Base-by-base conservation (phyloP, 1,140 invertebrate genomes). In the Bilobella aurantiaca region DNA sequence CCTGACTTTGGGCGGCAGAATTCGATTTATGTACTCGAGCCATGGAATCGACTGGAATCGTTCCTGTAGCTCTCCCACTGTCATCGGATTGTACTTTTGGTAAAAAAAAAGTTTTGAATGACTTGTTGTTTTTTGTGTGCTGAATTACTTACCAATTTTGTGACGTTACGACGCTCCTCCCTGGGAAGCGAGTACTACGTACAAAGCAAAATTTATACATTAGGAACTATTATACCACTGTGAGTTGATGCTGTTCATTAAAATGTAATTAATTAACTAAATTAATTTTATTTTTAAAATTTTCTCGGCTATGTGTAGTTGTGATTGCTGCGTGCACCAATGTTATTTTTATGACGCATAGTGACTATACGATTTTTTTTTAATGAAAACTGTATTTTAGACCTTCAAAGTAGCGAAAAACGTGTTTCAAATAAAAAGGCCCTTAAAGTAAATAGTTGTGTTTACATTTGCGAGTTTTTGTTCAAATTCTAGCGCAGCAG, bases 71-170 rank as follows among this genome's bases (percentile, higher is more conserved):
- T 95, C 83, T 2, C 75, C 75, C 1, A 96, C 79, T 0, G 85
- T 89, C 84, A 93, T 92, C 16, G 90, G 88, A 75, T 97, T 95
- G 78, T 96, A 96, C n/a, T n/a, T n/a, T n/a, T n/a, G n/a, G n/a
- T n/a, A n/a, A n/a, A n/a, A n/a, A n/a, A n/a, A n/a, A n/a, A n/a
- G n/a, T n/a, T n/a, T n/a, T n/a, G n/a, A n/a, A n/a, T n/a, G n/a
- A n/a, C n/a, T n/a, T n/a, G n/a, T n/a, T n/a, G n/a, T n/a, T n/a
- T n/a, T n/a, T n/a, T n/a, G n/a, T n/a, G n/a, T n/a, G n/a, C n/a
- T n/a, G n/a, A n/a, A n/a, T n/a, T n/a, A n/a, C n/a, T n/a, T n/a
- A n/a, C n/a, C 1, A 95, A 80, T 65, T 88, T 86, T 1, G 90
- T 89, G 1, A 90, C 90, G 76, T 97, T 95, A 64, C 93, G 82